phyloP scores from a whole-genome alignment of 2,113 vertebrate genomes.

The Xyliphius kryptos region DNA sequence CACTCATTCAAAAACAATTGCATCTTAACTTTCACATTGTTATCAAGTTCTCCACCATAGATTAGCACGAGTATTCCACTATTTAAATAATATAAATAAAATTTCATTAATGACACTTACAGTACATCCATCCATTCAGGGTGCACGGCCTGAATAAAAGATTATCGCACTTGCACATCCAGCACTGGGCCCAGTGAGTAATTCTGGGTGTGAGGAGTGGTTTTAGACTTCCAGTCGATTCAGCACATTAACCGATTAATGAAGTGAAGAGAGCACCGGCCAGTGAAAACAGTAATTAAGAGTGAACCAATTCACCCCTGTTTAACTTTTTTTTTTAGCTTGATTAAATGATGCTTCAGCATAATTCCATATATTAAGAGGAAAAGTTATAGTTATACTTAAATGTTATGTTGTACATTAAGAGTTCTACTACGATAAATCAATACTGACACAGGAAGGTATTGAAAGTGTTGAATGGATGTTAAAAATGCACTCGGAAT shows the following conservation, averaged over 20 bases:
- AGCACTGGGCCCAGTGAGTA: conserved; percentile 38
- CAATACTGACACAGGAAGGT: too few species aligned
- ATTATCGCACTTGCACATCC: conserved; percentile 37
- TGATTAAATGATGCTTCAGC: neutral
- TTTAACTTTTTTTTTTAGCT: neutral
- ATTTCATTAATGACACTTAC: conserved; percentile 1
- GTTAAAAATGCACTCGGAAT: too few species aligned
- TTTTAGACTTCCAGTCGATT: conserved; percentile 52
- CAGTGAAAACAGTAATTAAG: conserved; percentile 47
- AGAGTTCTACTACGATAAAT: too few species aligned
- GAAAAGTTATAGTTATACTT: neutral
- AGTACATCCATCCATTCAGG: neutral
- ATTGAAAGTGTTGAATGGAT: too few species aligned
- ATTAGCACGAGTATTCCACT: too few species aligned
- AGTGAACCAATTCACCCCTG: conserved; percentile 46
- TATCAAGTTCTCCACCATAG: too few species aligned
- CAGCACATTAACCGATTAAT: conserved; percentile 54
- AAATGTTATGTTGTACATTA: too few species aligned
- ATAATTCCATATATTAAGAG: neutral
- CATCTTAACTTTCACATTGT: too few species aligned
- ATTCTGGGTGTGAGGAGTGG: conserved; percentile 40
- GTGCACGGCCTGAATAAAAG: neutral
- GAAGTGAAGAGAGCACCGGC: conserved; percentile 36
- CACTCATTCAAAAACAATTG: too few species aligned
- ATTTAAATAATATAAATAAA: too few species aligned